These are phyloP conservation scores for Cyrtorhinus lividipennis DNA, from an alignment of 1,140 invertebrate genomes.

Conservation along the genomic window DNA sequence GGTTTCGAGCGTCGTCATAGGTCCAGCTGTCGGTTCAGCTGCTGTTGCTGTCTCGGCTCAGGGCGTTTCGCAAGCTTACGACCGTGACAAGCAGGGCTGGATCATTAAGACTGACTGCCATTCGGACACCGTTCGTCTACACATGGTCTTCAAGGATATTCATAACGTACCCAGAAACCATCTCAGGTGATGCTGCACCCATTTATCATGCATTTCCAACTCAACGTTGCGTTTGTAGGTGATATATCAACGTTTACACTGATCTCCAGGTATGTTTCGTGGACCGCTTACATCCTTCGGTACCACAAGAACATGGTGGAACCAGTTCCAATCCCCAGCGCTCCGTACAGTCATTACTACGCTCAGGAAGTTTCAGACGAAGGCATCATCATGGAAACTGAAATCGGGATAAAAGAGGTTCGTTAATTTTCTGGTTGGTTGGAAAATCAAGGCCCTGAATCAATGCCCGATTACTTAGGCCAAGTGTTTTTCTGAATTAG, in stretches of 20 bases:
- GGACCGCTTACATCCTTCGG: conserved; percentile 57
- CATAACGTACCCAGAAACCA: conserved; percentile 73
- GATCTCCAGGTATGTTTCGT: conserved; percentile 51
- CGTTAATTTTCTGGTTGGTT: conserved; percentile 13
- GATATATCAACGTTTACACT: too few species aligned
- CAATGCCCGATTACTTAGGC: too few species aligned
- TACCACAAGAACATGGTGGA: conserved; percentile 38
- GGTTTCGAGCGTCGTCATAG: conserved; percentile 26
- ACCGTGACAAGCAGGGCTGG: conserved; percentile 75
- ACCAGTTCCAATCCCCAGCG: conserved; percentile 48
- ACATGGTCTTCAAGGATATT: conserved; percentile 71
- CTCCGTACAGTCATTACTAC: conserved; percentile 70
- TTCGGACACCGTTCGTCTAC: conserved; percentile 58
- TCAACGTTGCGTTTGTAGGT: conserved; percentile 2
- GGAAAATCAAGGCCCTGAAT: neutral
- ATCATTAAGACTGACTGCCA: conserved; percentile 63
- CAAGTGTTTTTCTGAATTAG: too few species aligned
- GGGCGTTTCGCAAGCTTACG: conserved; percentile 55
- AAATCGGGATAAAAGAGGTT: conserved; percentile 62
- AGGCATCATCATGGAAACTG: conserved; percentile 70
- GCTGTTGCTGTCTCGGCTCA: conserved; percentile 30
- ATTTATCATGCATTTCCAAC: too few species aligned
- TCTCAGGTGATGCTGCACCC: too few species aligned
- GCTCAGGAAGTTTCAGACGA: conserved; percentile 68
- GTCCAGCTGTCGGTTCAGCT: neutral